These are phyloP conservation scores for Karalla daura DNA, from an alignment of 2,797 vertebrate genomes.

Conservation along the genomic window DNA sequence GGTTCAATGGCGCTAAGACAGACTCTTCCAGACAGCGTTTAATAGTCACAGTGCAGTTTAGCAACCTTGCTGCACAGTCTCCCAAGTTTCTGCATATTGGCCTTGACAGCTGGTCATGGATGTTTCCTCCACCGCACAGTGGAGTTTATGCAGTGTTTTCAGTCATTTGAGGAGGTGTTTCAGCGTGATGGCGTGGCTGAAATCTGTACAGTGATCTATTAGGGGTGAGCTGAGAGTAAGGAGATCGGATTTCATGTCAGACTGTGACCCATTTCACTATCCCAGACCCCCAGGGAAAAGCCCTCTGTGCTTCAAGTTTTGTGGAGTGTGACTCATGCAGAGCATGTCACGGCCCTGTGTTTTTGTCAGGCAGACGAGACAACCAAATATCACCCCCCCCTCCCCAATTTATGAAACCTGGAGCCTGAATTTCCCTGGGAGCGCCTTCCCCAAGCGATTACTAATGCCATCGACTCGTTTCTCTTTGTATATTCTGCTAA, in stretches of 20 bases:
- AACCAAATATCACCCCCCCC: too few species aligned
- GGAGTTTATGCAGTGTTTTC: background rate
- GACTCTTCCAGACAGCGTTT: conserved; percentile 32
- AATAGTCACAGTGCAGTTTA: conserved; percentile 1
- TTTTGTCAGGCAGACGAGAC: background rate
- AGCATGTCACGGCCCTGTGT: background rate
- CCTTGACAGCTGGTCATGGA: background rate
- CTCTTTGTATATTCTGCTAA: background rate
- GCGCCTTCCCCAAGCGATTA: too few species aligned
- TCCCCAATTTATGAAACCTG: too few species aligned
- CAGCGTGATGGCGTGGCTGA: background rate
- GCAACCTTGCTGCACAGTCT: too few species aligned
- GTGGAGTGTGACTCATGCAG: background rate
- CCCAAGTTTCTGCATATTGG: too few species aligned
- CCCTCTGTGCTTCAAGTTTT: background rate
- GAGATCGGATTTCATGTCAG: conserved; percentile 47
- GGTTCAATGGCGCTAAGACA: background rate
- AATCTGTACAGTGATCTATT: conserved; percentile 21
- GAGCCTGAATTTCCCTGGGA: too few species aligned
- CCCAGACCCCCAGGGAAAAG: background rate
- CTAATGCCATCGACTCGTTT: background rate
- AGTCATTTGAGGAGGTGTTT: background rate
- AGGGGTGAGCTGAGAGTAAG: conserved; percentile 23
- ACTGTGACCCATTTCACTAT: background rate
- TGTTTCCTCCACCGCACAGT: background rate